Conservation (phyloP, 2,797 vertebrate genomes). For the Simalia tracyae region DNA sequence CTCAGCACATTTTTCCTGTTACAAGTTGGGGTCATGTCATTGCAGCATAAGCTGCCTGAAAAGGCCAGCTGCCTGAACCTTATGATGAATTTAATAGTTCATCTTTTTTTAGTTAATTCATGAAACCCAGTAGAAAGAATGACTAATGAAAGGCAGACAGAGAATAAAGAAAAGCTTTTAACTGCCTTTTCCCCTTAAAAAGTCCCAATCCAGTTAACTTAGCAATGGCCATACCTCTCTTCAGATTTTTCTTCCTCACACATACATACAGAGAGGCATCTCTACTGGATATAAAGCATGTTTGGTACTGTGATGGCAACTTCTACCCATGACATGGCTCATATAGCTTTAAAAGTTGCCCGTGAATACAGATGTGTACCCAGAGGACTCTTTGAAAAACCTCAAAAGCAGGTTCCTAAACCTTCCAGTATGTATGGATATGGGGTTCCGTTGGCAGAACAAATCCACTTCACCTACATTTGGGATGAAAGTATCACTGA, state of each 20-base stretch:
- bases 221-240: background rate
- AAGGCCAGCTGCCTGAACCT: conserved; percentile 10
- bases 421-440: background rate
- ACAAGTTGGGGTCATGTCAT: conserved; percentile 5
- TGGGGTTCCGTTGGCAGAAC: too few relatives aligned
- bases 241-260: background rate
- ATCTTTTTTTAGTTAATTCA: background rate
- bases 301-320: background rate
- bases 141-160: background rate
- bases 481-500: background rate
- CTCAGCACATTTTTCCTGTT: background rate
- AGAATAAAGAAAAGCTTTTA: background rate
- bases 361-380: too few relatives aligned
- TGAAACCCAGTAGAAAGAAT: background rate
- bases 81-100: conserved; percentile 17
- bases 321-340: background rate
- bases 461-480: too few relatives aligned
- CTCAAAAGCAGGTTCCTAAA: too few relatives aligned
- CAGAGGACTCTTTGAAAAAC: background rate
- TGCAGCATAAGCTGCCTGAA: conserved; percentile 19
- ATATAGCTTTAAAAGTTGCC: too few relatives aligned
- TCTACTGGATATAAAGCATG: background rate
- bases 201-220: background rate
- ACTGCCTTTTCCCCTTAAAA: background rate
- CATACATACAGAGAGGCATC: background rate